A percentile compares a stretch with the other conserved stretches of the same genome.
These are phyloP conservation scores for Lophura nycthemera DNA, from an alignment of 2,113 vertebrate species.

Conservation along the genomic window DNA sequence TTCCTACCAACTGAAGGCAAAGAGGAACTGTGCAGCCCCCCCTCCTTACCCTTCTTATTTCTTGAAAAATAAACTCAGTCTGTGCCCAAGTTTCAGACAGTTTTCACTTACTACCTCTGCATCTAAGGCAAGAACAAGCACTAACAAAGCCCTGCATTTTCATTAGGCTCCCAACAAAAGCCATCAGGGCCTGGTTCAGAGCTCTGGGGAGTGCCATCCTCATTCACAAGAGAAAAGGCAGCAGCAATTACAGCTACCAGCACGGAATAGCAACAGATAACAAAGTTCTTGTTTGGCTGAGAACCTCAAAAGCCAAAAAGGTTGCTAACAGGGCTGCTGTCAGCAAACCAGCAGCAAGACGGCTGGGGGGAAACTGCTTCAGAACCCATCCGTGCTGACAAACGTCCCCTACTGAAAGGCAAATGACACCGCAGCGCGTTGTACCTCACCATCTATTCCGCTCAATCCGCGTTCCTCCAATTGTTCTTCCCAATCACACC, in stretches of 20 bases:
- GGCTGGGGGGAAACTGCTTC: neutral
- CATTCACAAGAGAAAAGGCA: neutral
- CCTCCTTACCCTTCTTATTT: no score
- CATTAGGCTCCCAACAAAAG: neutral
- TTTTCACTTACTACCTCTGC: neutral
- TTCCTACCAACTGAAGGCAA: neutral
- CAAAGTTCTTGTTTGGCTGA: neutral
- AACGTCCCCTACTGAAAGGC: neutral
- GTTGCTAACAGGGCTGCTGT: neutral
- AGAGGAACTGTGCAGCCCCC: neutral
- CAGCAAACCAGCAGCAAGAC: neutral
- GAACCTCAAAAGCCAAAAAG: neutral
- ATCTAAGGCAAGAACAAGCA: neutral
- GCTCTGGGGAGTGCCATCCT: neutral
- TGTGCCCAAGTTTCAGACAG: neutral
- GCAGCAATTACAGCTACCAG: neutral
- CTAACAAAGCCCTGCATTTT: neutral
- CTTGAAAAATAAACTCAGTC: neutral
- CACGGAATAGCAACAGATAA: neutral
- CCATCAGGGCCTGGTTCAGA: neutral
- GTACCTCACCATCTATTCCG: neutral
- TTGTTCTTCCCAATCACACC: neutral
- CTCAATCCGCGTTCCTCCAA: neutral
- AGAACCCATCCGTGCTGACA: neutral
- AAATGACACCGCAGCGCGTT: neutral